Base-by-base conservation (phyloP, 1,140 invertebrate genomes). In the Drosophila varians region DNA sequence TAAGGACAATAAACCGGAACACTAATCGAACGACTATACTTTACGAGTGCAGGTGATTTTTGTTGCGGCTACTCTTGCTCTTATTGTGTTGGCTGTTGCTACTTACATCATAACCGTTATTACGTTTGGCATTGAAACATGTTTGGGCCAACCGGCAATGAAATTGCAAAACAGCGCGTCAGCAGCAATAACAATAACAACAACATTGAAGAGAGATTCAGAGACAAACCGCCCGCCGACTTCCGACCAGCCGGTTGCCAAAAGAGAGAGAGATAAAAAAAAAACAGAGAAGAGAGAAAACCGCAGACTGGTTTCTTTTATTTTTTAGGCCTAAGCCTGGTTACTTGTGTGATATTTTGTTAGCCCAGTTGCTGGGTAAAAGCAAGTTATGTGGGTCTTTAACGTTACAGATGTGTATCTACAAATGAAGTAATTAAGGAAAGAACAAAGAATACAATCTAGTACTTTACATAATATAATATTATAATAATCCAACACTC, bases 121-220 rank as follows among this genome's bases (percentile, higher is more conserved):
- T 89, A 87, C 87, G 82, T 89, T 89, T 89, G 86, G 77, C 86
- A 89, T 89, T 89, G 86, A 87, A 88, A 80, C 79, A 80, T 64
- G 79, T 77, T 84, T 86, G 56, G 46, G 66, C 51, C 54, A 73
- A 78, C 76, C 80, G 80, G 80, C 80, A 86, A 82, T 86, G 82
- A 86, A 86, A 87, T 82, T 74, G 68, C 76, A 75, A 46, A 74
- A 79, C 69, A 65, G 62, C 57, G 45, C 57, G 34, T 65, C 62
- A 65, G 45, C 60, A 48, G 18, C n/a, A 61, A 62, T 43, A 74
- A 74, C 42, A 79, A 58, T 21, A 62, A 42, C 64, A 61, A 69
- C 38, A 40, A 40, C 12, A 1, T 18, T 8, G n/a, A 19, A 16
- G 16, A 42, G 38, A 42, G 16, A 42, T 9, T 42, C 14, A 69